Evolutionary conservation across 2,797 vertebrate species (phyloP).

Genomic region (Threskiornis aethiopicus): DNA sequence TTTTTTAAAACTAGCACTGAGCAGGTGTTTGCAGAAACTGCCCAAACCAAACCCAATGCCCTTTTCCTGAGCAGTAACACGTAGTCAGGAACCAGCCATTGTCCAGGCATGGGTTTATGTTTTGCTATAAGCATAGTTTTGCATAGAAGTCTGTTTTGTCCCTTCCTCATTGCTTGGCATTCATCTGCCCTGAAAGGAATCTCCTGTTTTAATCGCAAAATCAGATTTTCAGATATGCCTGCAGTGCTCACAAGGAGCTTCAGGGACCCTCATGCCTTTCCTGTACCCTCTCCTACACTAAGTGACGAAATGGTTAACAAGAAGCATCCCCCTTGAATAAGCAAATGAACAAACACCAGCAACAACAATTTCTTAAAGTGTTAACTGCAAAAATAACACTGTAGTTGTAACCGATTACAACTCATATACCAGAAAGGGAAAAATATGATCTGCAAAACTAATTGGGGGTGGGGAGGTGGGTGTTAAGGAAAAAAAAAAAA

Average conservation of each 20-base stretch:
- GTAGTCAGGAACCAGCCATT: background rate
- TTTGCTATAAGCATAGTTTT: background rate
- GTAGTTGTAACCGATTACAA: background rate
- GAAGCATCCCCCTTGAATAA: background rate
- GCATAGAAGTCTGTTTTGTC: background rate
- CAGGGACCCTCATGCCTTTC: background rate
- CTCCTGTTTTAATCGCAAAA: background rate
- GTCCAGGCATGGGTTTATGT: background rate
- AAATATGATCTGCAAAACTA: background rate
- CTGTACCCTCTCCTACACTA: background rate
- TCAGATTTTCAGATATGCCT: background rate
- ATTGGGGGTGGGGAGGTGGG: background rate
- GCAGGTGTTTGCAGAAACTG: background rate
- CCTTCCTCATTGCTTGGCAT: background rate
- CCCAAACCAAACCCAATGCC: background rate
- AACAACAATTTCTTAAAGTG: background rate
- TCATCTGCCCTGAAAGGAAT: background rate
- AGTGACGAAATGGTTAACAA: background rate
- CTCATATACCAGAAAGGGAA: background rate
- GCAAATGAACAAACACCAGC: background rate
- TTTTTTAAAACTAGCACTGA: background rate
- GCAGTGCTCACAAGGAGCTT: background rate
- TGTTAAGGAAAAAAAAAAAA: background rate
- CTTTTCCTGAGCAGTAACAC: background rate
- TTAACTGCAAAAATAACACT: background rate